Evolutionary conservation across 2,888 invertebrate genomes (phyloP).

Genomic region (Choristoneura rosaceana): DNA sequence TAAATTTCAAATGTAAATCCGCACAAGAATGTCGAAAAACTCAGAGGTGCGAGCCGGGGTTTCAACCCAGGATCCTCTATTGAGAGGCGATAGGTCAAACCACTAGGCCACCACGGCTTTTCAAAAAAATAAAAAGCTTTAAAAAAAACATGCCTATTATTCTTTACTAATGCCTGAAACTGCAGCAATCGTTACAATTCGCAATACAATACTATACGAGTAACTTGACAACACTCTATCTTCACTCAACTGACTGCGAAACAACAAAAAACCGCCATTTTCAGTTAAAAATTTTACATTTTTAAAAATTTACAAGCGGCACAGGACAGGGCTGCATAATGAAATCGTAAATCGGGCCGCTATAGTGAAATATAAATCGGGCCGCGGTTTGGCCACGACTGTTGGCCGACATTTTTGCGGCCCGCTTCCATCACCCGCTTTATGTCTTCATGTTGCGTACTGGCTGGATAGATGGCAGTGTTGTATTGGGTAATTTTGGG

Average conservation of each 20-base stretch:
- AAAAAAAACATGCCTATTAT: too few relatives aligned
- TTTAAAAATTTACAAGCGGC: slow-evolving; percentile 43
- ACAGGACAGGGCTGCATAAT: slow-evolving; percentile 58
- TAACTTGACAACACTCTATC: too few relatives aligned
- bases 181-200: too few relatives aligned
- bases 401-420: slow-evolving; percentile 78
- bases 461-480: slow-evolving; percentile 27
- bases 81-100: too few relatives aligned
- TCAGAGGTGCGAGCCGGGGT: too few relatives aligned
- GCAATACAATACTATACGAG: too few relatives aligned
- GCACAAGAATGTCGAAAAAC: too few relatives aligned
- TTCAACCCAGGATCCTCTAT: too few relatives aligned
- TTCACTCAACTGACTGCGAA: slow-evolving; percentile 14
- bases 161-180: too few relatives aligned
- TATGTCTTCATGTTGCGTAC: slow-evolving; percentile 46
- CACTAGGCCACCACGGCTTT: too few relatives aligned
- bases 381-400: slow-evolving; percentile 72
- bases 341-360: slow-evolving; percentile 75
- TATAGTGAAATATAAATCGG: slow-evolving; percentile 75
- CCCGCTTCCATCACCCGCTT: slow-evolving; percentile 72
- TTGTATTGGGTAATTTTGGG: not conserved
- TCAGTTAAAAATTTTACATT: slow-evolving; percentile 36
- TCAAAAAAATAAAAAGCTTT: too few relatives aligned
- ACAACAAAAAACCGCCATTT: slow-evolving; percentile 14
- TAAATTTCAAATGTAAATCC: too few relatives aligned